These are phyloP conservation scores for Tolmerus cingulatus DNA, from an alignment of 2,888 invertebrate genomes.

Conservation along the genomic window DNA sequence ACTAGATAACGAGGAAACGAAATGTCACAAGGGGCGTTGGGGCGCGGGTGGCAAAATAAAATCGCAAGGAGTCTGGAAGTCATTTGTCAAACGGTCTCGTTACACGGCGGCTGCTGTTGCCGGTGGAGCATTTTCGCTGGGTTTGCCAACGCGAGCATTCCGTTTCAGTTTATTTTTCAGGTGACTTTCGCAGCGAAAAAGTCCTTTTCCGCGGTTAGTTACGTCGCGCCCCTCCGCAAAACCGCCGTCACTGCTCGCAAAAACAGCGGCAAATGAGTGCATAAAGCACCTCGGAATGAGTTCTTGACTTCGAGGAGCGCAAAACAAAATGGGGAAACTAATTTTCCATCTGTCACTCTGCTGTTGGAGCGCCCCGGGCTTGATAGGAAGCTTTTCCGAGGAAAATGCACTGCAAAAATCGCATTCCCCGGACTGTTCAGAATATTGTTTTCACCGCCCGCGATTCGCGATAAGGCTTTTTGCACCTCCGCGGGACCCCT, in stretches of 20 bases:
- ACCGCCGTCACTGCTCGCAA: background rate
- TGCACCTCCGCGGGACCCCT: background rate
- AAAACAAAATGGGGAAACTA: slow-evolving; percentile 8
- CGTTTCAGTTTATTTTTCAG: background rate
- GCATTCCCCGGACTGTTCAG: background rate
- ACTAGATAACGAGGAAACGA: background rate
- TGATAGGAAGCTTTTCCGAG: background rate
- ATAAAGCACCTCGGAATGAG: background rate
- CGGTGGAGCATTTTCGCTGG: background rate
- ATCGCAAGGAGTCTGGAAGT: slow-evolving; percentile 21
- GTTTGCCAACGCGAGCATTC: background rate
- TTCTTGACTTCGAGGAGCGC: slow-evolving; percentile 7
- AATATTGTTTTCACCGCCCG: background rate
- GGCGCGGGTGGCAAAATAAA: background rate
- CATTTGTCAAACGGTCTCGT: slow-evolving; percentile 18
- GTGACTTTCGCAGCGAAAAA: background rate
- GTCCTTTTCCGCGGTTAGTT: background rate
- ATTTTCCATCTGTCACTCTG: slow-evolving; percentile 24
- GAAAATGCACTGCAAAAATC: background rate
- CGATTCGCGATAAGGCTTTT: background rate
- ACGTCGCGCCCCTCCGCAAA: background rate
- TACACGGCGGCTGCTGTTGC: background rate
- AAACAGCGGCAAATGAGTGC: background rate
- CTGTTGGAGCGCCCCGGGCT: background rate
- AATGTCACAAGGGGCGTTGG: background rate